Conservation (phyloP, 2,888 invertebrate species). For the Hirtodrosophila duncani region DNA sequence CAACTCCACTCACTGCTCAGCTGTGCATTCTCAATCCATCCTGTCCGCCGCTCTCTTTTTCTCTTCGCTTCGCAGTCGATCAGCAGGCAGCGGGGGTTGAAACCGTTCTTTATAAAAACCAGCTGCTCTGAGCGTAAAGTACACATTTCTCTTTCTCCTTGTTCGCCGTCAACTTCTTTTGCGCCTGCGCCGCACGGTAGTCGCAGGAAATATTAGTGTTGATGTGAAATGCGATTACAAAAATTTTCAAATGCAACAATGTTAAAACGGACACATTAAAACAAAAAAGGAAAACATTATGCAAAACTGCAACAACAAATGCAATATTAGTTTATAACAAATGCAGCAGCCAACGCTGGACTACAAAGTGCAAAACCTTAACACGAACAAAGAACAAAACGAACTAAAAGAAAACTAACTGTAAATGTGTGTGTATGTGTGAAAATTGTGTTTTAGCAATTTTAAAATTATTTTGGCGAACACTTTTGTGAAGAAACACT, state of each 20-base stretch:
- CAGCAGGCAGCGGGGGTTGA: conserved; percentile 48
- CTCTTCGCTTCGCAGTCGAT: conserved; percentile 1
- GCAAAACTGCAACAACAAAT: conserved; percentile 40
- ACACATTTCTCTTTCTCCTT: conserved; percentile 55
- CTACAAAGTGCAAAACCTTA: conserved; percentile 41
- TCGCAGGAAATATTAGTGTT: conserved; percentile 40
- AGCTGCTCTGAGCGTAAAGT: conserved; percentile 37
- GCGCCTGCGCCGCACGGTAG: conserved; percentile 47
- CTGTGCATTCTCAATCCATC: conserved; percentile 22
- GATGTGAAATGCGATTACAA: conserved; percentile 17
- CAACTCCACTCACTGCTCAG: conserved; percentile 18
- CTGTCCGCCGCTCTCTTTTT: conserved; percentile 1
- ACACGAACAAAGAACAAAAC: conserved; percentile 23
- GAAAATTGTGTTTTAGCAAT: conserved; percentile 74
- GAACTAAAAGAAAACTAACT: conserved; percentile 29
- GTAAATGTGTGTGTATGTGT: conserved; percentile 51
- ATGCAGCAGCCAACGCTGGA: conserved; percentile 43
- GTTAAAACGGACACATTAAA: conserved; percentile 51
- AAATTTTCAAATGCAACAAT: conserved; percentile 15
- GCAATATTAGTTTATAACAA: conserved; percentile 61
- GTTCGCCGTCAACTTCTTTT: conserved; percentile 61
- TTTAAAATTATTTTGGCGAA: conserved; percentile 31
- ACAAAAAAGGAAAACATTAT: conserved; percentile 33
- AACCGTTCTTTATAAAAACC: conserved; percentile 56
- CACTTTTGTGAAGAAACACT: conserved; percentile 22